Evolutionary conservation across 1,140 invertebrate species (phyloP), one percentile per base, ranked within the genome.

Genomic region (Rhysida immarginata): DNA sequence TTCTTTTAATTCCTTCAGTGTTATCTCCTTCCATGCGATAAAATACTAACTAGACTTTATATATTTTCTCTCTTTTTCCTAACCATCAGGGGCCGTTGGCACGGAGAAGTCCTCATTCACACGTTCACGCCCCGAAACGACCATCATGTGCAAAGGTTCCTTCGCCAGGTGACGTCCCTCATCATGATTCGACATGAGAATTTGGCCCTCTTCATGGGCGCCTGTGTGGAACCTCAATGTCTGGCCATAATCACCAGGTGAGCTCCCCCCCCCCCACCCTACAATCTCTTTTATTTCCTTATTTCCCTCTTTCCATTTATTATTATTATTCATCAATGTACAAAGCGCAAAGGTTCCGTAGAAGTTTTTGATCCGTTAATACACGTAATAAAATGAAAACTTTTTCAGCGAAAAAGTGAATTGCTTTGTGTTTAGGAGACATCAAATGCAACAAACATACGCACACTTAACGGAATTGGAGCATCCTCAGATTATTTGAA

Each of bases 121-220:
- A 67, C 62, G 5, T 68, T 65, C 53, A 56, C 67, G 27, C 55
- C 60, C 5, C 66, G 64, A 21, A 56, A 63, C 1, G 62, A 64
- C 26, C 27, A 60, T 2, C 65, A 66, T 24, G 59, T 63, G 16
- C 58, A 63, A 13, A 41, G 53, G 21, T 74, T 74, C 57, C 65
- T 69, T 64, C 60, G 62, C 13, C 66, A 73, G 18, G 68, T 75
- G 41, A 62, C 63, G 13, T 67, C 66, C 27, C 64, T 75, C 27
- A 68, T 65, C 43, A 67, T 69, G 60, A 73, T 75, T 23, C 65
- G 74, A 2, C 74, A 75, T 56, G 74, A 75, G 60, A 75, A 75
- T 60, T 69, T 74, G 27, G 68, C 70, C 5, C 65, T 75, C 5
- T 75, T 75, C 58, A 75, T 75, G 74, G 74, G 73, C 1, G 72